Evolutionary conservation across 2,797 vertebrate species (phyloP).

Genomic region (Epinephelus malabaricus): DNA sequence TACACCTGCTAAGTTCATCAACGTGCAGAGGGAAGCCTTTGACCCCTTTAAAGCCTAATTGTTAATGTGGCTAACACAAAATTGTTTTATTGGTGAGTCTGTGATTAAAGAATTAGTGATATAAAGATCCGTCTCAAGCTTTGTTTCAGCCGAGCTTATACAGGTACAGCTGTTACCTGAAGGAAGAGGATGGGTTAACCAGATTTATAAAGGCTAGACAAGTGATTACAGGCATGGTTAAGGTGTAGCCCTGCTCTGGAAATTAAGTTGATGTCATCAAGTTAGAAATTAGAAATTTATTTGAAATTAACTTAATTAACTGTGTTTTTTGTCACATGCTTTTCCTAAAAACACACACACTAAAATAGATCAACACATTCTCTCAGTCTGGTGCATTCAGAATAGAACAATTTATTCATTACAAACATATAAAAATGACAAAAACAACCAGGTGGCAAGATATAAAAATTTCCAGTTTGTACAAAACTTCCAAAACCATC

Average conservation of each 20-base stretch:
- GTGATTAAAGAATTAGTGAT: no score
- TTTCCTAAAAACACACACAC: background rate
- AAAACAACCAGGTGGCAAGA: constrained; percentile 74
- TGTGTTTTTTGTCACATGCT: constrained; percentile 24
- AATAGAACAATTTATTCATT: constrained; percentile 85
- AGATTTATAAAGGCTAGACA: background rate
- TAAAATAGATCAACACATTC: background rate
- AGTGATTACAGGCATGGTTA: background rate
- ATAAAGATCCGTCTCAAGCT: no score
- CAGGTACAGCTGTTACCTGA: no score
- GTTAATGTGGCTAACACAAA: no score
- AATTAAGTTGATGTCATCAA: no score
- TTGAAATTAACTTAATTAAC: background rate
- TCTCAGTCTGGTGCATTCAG: constrained; percentile 46
- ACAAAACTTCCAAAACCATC: constrained; percentile 81
- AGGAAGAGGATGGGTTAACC: background rate
- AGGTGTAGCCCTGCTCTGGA: no score
- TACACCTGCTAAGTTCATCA: no score
- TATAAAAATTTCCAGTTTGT: constrained; percentile 83
- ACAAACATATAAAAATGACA: constrained; percentile 86
- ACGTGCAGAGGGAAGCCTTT: no score
- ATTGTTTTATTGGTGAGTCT: no score
- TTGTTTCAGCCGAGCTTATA: no score
- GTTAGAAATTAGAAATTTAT: no score
- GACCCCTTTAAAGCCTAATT: no score